Evolutionary conservation across 1,140 invertebrate genomes (phyloP).

Genomic region (Ceratina japonica): DNA sequence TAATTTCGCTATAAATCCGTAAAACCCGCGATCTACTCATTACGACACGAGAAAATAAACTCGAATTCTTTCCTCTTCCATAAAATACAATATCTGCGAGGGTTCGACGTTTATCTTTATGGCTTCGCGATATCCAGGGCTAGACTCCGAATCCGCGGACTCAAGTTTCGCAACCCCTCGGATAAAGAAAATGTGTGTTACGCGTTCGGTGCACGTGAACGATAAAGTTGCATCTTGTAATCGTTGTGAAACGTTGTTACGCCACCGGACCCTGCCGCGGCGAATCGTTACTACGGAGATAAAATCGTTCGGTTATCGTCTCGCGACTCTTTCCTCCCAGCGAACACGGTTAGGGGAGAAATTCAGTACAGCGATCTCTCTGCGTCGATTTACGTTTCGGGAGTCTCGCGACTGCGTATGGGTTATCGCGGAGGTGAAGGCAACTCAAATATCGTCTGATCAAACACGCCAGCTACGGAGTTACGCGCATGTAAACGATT

Average conservation of each 20-base stretch:
- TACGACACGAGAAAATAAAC: no score
- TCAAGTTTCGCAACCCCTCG: background rate
- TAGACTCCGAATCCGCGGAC: no score
- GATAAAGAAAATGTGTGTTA: background rate
- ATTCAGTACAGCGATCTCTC: background rate
- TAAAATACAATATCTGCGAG: background rate
- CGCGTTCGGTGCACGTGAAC: background rate
- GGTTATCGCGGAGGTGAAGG: constrained; percentile 45
- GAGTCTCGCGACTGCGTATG: background rate
- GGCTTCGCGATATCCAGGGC: no score
- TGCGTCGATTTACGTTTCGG: background rate
- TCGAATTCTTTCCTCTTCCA: no score
- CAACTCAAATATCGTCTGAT: no score
- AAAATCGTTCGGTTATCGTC: background rate
- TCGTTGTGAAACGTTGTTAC: background rate
- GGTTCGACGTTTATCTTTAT: background rate
- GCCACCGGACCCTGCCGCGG: background rate
- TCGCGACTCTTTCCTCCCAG: background rate
- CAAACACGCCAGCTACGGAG: background rate
- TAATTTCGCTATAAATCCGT: no score
- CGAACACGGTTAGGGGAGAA: background rate
- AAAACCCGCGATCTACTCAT: no score
- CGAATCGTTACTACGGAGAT: background rate
- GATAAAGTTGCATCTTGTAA: background rate
- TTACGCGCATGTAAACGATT: constrained; percentile 25